Conservation (phyloP, 2,797 vertebrate genomes). For the Heliangelus exortis region DNA sequence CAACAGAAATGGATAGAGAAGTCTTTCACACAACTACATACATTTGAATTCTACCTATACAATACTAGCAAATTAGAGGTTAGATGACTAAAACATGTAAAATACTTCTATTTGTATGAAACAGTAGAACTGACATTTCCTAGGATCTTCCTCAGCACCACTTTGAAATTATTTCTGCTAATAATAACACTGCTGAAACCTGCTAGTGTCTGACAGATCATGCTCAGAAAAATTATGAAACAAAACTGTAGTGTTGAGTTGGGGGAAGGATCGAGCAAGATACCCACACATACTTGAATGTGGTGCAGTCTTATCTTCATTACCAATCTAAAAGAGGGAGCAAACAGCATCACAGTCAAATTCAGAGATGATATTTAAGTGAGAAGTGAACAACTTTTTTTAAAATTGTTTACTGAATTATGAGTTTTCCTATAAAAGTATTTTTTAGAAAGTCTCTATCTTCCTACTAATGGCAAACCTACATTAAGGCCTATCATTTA, state of each 20-base stretch:
- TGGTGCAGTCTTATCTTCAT: neutral
- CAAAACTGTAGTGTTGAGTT: neutral
- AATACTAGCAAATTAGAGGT: fast-evolving
- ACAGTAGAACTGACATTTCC: neutral
- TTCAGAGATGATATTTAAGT: neutral
- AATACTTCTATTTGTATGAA: neutral
- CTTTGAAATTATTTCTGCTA: neutral
- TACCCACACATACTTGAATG: neutral
- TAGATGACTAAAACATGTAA: neutral
- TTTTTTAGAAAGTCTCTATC: neutral
- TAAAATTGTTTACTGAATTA: neutral
- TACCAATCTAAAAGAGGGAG: neutral
- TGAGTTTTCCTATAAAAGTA: neutral
- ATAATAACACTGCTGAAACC: neutral
- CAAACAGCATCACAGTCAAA: neutral
- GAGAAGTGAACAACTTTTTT: neutral
- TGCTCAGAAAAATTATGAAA: neutral
- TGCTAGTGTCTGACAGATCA: neutral
- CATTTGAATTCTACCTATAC: neutral
- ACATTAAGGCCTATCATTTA: neutral
- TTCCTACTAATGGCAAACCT: neutral
- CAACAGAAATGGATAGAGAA: neutral
- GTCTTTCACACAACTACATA: neutral
- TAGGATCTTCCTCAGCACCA: neutral
- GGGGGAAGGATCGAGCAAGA: neutral